Conservation (phyloP, 2,797 vertebrate genomes). For the Mormyrus hasselquistii region DNA sequence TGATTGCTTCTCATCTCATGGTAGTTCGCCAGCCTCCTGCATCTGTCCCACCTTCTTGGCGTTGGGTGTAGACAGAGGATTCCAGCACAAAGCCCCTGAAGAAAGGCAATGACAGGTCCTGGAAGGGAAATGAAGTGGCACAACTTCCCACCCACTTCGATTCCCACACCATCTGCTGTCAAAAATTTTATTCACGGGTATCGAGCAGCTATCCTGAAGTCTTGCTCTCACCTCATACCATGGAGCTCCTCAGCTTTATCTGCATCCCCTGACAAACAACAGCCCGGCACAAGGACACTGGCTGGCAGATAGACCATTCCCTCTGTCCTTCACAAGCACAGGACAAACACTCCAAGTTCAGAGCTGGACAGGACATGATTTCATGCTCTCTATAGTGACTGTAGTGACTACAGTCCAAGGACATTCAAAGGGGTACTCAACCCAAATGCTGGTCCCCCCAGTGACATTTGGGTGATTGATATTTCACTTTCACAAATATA, state of each 20-base stretch:
- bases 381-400: neutral
- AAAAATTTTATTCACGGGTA: conserved; percentile 17
- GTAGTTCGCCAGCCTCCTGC: neutral
- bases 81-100: conserved; percentile 6
- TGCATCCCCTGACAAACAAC: neutral
- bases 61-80: conserved; percentile 9
- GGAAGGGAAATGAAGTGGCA: neutral
- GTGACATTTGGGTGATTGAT: neutral
- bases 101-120: neutral
- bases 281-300: neutral
- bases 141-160: neutral
- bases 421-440: neutral
- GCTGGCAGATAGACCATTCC: neutral
- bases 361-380: neutral
- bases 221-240: neutral
- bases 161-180: conserved; percentile 6
- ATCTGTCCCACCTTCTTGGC: neutral
- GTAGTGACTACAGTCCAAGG: neutral
- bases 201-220: conserved; percentile 18
- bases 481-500: neutral
- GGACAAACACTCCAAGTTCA: neutral
- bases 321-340: neutral
- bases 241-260: neutral
- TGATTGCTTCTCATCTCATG: neutral
- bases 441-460: neutral